Evolutionary conservation across 2,113 vertebrate genomes (phyloP), one percentile per base, ranked within the genome.

Genomic region (Eleginops maclovinus): DNA sequence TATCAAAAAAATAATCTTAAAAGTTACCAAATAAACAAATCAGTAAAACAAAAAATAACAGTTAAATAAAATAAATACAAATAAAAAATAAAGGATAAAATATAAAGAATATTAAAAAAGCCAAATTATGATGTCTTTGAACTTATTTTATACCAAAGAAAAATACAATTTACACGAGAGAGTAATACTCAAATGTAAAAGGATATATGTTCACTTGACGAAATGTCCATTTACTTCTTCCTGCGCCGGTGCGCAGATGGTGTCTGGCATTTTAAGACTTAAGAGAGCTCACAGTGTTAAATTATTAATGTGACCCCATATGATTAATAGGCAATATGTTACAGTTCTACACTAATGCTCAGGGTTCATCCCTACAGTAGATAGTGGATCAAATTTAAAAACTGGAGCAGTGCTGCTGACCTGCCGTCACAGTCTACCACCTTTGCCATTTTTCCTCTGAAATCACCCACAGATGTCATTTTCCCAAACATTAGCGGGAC

Each of bases 391-490:
- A 69, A 54, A 72, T 76, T 53, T 53, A 11, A 21, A 28, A 78
- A 46, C 60, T 24, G 26, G 66, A 74, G 59, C 65, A 70, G 81
- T n/a, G n/a, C n/a, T n/a, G n/a, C n/a, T n/a, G n/a, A n/a, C n/a
- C n/a, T n/a, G n/a, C n/a, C n/a, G n/a, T 89, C 76, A 89, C 63
- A 82, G 55, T 80, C 77, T 43, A 64, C 60, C 79, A 80, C 74
- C 51, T 77, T 84, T 71, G 61, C 65, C 72, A 89, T 89, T 87
- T 87, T 31, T 55, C 74, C 69, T 67, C 64, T 22, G 65, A 84
- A 83, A 84, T 88, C 85, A 86, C 79, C 83, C 75, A 62, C 64
- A 64, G 81, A 77, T 78, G 74, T 80, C 79, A 82, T 83, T 85
- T 85, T 58, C 54, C 71, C 64, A 71, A 82, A 87, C 74, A 82